Conservation (phyloP, 2,888 invertebrate genomes). For the Amorpha juglandis region DNA sequence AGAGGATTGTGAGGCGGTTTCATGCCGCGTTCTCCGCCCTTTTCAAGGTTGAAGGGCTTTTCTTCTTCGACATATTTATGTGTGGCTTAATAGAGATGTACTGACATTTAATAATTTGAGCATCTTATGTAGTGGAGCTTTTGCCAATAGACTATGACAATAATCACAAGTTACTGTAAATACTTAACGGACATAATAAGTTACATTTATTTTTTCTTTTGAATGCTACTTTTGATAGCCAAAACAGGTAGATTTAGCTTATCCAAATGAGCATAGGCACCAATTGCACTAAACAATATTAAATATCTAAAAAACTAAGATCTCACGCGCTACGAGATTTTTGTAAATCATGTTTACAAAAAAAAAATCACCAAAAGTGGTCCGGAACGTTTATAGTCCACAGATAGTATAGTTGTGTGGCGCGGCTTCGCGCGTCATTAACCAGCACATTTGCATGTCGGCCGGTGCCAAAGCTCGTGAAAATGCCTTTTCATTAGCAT, state of each 20-base stretch:
- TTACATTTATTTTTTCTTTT: too few species aligned
- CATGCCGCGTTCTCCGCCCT: conserved; percentile 70
- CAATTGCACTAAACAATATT: too few species aligned
- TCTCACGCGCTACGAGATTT: neutral
- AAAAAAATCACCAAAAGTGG: too few species aligned
- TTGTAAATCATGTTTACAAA: conserved; percentile 35
- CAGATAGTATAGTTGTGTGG: conserved; percentile 57
- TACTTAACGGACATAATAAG: too few species aligned
- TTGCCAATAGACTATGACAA: too few species aligned
- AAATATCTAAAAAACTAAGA: too few species aligned
- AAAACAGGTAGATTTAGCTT: too few species aligned
- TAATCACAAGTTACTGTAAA: too few species aligned
- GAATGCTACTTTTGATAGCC: too few species aligned
- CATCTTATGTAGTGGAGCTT: too few species aligned
- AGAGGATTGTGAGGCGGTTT: conserved; percentile 80
- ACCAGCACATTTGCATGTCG: conserved; percentile 75
- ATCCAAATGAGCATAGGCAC: too few species aligned
- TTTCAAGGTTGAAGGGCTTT: conserved; percentile 67
- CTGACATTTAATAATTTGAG: conserved; percentile 24
- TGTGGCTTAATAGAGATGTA: conserved; percentile 30
- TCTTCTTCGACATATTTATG: conserved; percentile 64
- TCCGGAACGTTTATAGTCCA: conserved; percentile 48
- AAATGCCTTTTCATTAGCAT: conserved; percentile 82
- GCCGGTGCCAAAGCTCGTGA: conserved; percentile 81
- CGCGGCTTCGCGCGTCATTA: conserved; percentile 77